phyloP scores from a whole-genome alignment of 2,113 vertebrate genomes.

The Phalacrocorax aristotelis region DNA sequence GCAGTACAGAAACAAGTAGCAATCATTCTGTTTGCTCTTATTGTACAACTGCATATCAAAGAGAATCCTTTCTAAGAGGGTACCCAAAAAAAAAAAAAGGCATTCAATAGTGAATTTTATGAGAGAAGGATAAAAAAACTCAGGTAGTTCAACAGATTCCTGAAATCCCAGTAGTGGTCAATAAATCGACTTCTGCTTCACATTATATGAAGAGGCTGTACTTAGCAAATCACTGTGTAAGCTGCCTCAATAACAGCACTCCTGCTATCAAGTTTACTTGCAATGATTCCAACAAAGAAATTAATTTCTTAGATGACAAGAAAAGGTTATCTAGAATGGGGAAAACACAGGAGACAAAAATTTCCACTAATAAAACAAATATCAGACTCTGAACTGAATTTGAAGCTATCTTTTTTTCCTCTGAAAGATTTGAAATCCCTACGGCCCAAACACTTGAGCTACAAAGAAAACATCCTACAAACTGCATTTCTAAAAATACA shows the following conservation, averaged over 20 bases:
- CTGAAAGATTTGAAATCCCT: conserved; percentile 55
- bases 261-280: conserved; percentile 76
- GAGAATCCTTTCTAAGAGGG: conserved; percentile 23
- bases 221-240: conserved; percentile 79
- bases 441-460: conserved; percentile 35
- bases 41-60: conserved; percentile 18
- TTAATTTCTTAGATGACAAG: conserved; percentile 79
- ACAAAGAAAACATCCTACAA: conserved; percentile 36
- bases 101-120: conserved; percentile 53
- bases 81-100: conserved; percentile 23
- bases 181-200: conserved; percentile 77
- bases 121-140: conserved; percentile 37
- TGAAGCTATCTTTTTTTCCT: conserved; percentile 29
- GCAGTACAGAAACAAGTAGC: background rate
- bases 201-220: conserved; percentile 77
- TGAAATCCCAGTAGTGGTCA: conserved; percentile 72
- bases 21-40: background rate
- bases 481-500: conserved; percentile 29
- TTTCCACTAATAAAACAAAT: conserved; percentile 78
- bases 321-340: conserved; percentile 72
- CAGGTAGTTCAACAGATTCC: conserved; percentile 73
- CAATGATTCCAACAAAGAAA: conserved; percentile 79
- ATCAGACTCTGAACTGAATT: conserved; percentile 64
- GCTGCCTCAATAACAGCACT: conserved; percentile 75
- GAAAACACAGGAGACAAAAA: conserved; percentile 74